A percentile compares a stretch with the other conserved stretches of the same genome.
Evolutionary conservation across 30 jellyfish, hydroid and myxozoan genomes (phyloP).

Genomic region (Rhopilema esculentum): DNA sequence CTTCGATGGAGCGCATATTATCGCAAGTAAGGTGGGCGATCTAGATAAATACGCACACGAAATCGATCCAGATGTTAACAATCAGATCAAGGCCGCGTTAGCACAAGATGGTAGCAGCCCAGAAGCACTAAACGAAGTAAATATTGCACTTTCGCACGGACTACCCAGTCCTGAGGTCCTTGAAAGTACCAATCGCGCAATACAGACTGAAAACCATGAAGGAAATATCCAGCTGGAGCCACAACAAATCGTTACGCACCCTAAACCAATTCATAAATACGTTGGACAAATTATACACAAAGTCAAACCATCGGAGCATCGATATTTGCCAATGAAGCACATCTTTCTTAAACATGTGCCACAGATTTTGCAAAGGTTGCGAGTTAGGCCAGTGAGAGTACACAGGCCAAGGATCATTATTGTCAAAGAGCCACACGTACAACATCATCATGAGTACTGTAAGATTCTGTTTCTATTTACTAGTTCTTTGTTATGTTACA

Average conservation of each 20-base stretch:
- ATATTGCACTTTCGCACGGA: constrained; percentile 49
- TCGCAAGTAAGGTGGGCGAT: constrained; percentile 46
- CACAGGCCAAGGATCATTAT: constrained; percentile 76
- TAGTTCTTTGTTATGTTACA: no score
- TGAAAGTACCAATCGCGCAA: constrained; percentile 48
- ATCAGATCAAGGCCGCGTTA: constrained; percentile 64
- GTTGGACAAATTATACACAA: constrained; percentile 63
- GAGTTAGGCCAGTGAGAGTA: constrained; percentile 38
- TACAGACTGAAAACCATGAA: constrained; percentile 22
- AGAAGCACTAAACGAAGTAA: constrained; percentile 47
- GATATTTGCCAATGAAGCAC: constrained; percentile 66
- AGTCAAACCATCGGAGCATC: constrained; percentile 60
- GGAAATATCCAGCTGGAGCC: constrained; percentile 30
- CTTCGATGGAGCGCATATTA: constrained; percentile 6
- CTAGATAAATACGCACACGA: constrained; percentile 33
- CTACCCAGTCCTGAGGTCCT: constrained; percentile 43
- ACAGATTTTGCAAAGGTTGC: constrained; percentile 25
- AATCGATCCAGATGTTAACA: constrained; percentile 70
- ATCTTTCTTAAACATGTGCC: constrained; percentile 61
- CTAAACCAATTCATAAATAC: constrained; percentile 52
- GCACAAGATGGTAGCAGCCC: constrained; percentile 73
- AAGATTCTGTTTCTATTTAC: neutral
- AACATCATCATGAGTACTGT: constrained; percentile 63
- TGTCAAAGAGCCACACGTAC: constrained; percentile 60
- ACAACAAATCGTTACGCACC: constrained; percentile 24